Conservation (phyloP, 92 coral and sea anemone genomes). For the Scolanthus callimorphus region DNA sequence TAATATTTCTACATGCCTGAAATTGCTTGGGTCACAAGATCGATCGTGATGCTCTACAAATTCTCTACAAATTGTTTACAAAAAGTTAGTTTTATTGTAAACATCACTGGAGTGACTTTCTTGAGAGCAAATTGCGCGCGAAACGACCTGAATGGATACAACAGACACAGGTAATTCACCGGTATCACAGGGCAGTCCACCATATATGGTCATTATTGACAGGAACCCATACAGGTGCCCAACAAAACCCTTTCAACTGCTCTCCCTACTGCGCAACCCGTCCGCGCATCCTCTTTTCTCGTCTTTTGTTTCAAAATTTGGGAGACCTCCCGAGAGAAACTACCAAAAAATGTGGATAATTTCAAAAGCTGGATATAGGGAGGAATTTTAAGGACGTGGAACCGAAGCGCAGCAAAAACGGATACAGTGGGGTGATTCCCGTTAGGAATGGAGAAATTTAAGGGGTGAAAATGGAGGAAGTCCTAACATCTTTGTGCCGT, state of each 20-base stretch:
- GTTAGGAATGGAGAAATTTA: conserved; percentile 12
- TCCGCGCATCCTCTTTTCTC: conserved; percentile 64
- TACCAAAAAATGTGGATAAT: conserved; percentile 26
- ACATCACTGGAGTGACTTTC: no score
- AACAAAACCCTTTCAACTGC: conserved; percentile 60
- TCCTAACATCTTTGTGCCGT: conserved; percentile 71
- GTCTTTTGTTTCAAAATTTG: conserved; percentile 52
- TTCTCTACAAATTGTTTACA: no score
- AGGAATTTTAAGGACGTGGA: background rate
- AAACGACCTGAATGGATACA: background rate
- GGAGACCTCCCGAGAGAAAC: conserved; percentile 8
- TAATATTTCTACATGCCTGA: no score
- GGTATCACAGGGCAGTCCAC: conserved; percentile 42
- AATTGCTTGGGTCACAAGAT: no score
- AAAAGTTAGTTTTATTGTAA: no score
- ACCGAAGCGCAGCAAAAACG: background rate
- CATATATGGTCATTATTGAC: conserved; percentile 61
- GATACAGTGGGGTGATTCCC: conserved; percentile 3
- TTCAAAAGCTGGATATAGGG: background rate
- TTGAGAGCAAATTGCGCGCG: background rate
- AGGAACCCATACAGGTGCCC: conserved; percentile 54
- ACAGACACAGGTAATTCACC: conserved; percentile 17
- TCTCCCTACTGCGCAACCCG: conserved; percentile 60
- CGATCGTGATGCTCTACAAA: no score
- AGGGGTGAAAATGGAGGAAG: conserved; percentile 82